phyloP scores from a whole-genome alignment of 2,113 vertebrate species.

The Mastomys coucha region DNA sequence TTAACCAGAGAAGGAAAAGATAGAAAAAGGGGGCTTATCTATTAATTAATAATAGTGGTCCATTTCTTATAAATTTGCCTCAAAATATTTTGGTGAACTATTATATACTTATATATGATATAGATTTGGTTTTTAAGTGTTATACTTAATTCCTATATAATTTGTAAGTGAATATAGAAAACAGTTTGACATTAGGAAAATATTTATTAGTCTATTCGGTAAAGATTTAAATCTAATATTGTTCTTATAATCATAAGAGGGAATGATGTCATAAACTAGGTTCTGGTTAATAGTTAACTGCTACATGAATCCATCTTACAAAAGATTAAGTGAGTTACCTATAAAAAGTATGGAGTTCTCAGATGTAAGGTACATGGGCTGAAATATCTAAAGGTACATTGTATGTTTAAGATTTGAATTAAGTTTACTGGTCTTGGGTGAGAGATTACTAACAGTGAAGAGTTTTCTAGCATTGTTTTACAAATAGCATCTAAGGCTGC shows the following conservation, averaged over 20 bases:
- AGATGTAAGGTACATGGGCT: background rate
- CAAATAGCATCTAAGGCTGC: background rate
- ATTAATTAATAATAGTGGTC: background rate
- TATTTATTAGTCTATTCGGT: background rate
- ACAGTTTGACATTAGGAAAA: conserved; percentile 55
- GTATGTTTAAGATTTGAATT: background rate
- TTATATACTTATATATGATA: too few species aligned
- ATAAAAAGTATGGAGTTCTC: background rate
- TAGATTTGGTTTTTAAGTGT: too few species aligned
- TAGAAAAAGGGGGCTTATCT: background rate
- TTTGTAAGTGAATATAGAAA: conserved; percentile 38
- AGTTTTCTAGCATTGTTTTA: background rate
- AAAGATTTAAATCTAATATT: conserved; percentile 59
- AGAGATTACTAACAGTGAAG: background rate
- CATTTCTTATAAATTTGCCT: conserved; percentile 21
- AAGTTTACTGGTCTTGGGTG: background rate
- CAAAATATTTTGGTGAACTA: conserved; percentile 4
- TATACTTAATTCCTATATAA: conserved; percentile 18
- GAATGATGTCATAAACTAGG: background rate
- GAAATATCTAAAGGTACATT: background rate
- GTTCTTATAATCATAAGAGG: conserved; percentile 54
- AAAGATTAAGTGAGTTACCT: background rate
- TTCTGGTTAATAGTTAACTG: background rate
- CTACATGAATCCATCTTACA: background rate
- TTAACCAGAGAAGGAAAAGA: background rate